These are phyloP conservation scores for Drosophila cracens DNA, from an alignment of 2,888 invertebrate genomes.

Conservation along the genomic window DNA sequence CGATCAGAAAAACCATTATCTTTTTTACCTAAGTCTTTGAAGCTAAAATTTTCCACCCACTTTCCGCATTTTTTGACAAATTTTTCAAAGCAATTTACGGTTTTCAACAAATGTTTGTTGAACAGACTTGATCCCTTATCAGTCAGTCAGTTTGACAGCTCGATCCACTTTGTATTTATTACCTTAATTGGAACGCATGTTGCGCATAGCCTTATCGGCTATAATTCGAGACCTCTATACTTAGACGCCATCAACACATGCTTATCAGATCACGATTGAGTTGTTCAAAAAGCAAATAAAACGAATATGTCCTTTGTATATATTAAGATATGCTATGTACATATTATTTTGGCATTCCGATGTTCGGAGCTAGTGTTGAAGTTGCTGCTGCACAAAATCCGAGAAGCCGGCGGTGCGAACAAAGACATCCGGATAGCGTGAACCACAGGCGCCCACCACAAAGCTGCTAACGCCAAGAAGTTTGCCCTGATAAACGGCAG, in stretches of 20 bases:
- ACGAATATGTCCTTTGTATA: neutral
- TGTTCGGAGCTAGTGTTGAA: constrained; percentile 29
- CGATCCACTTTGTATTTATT: neutral
- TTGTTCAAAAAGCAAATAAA: neutral
- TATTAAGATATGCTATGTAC: neutral
- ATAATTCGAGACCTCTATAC: neutral
- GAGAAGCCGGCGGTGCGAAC: constrained; percentile 57
- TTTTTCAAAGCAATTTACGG: neutral
- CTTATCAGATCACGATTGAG: neutral
- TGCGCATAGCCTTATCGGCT: neutral
- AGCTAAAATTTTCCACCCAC: too few species aligned
- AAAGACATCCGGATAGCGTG: constrained; percentile 80
- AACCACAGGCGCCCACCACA: constrained; percentile 80
- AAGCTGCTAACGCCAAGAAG: constrained; percentile 76
- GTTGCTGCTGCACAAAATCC: constrained; percentile 65
- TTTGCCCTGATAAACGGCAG: constrained; percentile 71
- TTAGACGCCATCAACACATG: neutral
- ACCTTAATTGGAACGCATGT: neutral
- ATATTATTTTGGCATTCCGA: neutral
- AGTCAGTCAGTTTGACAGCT: neutral
- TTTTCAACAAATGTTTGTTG: neutral
- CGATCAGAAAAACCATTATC: too few species aligned
- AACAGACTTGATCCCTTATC: neutral
- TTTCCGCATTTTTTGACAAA: neutral
- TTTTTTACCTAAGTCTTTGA: too few species aligned